Evolutionary conservation across 1,140 invertebrate genomes (phyloP).

Genomic region (Dendroctonus ponderosae): DNA sequence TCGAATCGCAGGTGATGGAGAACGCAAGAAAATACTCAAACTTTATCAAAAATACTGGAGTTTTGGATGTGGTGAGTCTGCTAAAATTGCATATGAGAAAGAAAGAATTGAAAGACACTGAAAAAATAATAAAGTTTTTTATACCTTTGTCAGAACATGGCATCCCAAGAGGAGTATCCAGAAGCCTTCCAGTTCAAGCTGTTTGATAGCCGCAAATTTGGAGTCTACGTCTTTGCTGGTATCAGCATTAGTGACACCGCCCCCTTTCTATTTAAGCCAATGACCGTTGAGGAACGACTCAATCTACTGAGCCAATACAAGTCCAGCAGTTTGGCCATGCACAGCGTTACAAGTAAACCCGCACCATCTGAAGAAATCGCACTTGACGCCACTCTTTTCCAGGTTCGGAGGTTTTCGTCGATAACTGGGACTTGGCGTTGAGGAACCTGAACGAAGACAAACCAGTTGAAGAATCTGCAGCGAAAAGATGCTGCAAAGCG

Average conservation of each 20-base stretch:
- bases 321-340: conserved; percentile 17
- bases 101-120: neutral
- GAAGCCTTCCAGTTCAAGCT: conserved; percentile 58
- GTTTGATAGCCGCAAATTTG: conserved; percentile 62
- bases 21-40: conserved; percentile 54
- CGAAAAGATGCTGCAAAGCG: conserved; percentile 12
- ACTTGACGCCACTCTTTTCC: neutral
- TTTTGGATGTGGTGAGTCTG: conserved; percentile 51
- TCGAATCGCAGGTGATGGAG: conserved; percentile 58
- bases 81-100: neutral
- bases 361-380: neutral
- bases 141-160: conserved; percentile 51
- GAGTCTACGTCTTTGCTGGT: conserved; percentile 57
- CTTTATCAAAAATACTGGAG: conserved; percentile 53
- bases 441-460: neutral
- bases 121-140: neutral
- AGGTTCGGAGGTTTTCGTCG: conserved; percentile 18
- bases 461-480: neutral
- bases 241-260: conserved; percentile 52
- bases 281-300: conserved; percentile 48
- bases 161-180: conserved; percentile 52
- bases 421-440: conserved; percentile 7
- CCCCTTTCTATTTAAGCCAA: conserved; percentile 47
- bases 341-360: conserved; percentile 8
- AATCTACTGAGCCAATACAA: conserved; percentile 34